Evolutionary conservation across 2,113 vertebrate genomes (phyloP), one percentile per base, ranked within the genome.

Genomic region (Salvator merianae): DNA sequence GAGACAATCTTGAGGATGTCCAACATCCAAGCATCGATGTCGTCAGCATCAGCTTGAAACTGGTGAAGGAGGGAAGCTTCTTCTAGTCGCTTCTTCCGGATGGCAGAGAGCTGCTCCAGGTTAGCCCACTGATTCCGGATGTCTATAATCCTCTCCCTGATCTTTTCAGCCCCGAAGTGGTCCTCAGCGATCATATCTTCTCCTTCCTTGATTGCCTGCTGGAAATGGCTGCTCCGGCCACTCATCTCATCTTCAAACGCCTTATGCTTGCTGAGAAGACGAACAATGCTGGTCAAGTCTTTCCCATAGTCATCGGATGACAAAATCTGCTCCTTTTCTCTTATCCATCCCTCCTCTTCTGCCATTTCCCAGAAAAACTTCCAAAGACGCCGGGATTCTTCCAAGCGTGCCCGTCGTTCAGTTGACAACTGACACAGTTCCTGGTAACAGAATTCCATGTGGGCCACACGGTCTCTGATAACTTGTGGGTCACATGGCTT

Each of bases 291-390:
- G 3, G 98, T 99, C 81, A 99, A 93, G 93, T 99, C 98, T 82
- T 97, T 98, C 4, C 98, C 97, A 0, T 96, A 97, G 90, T 99
- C 98, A 2, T 97, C 94, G 0, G 97, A 98, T 3, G 98, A 98
- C 83, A 99, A 92, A 87, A 99, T 98, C 94, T 98, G 98, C 91
- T 99, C 98, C 91, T 99, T 98, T 90, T 99, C 98, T 4, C 98
- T 95, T 86, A 99, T 99, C 98, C 98, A 99, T 85, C 97, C 97
- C 86, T 99, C 98, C 84, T 99, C 98, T 91, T 99, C 98, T 0
- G 98, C 97, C 98, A 99, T 99, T 91, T 99, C 98, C 98, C 98
- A 99, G 95, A 99, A 99, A 94, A 99, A 99, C 86, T 98, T 99
- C 98, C 98, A 99, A 84, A 99, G 97, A 63, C 98, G 97, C 0